Percentiles rank a stretch among this genome's conserved stretches.
These are phyloP conservation scores for Calyptomena viridis DNA, from an alignment of 2,113 vertebrate species.

Conservation along the genomic window DNA sequence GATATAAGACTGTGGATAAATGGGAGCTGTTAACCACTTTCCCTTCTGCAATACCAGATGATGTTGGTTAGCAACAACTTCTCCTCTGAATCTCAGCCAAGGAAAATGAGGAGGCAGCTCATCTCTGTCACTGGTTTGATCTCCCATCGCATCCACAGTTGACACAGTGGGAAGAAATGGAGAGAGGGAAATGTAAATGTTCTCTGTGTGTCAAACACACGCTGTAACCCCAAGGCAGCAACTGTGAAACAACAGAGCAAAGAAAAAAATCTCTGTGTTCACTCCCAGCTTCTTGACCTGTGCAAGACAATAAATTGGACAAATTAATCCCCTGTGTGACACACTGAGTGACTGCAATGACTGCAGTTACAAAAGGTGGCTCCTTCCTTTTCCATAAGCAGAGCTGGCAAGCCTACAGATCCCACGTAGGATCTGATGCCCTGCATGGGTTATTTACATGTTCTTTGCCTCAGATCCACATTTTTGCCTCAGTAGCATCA, in stretches of 20 bases:
- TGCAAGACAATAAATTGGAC: background rate
- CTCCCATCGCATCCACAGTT: slow-evolving; percentile 24
- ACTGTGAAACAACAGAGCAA: slow-evolving; percentile 13
- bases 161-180: slow-evolving; percentile 39
- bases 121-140: slow-evolving; percentile 54
- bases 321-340: slow-evolving; percentile 1
- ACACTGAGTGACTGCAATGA: background rate
- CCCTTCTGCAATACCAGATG: slow-evolving; percentile 39
- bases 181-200: slow-evolving; percentile 38
- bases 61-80: slow-evolving; percentile 58
- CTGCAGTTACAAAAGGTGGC: background rate
- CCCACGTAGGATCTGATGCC: background rate
- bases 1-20: background rate
- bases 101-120: slow-evolving; percentile 51
- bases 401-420: background rate
- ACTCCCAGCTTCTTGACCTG: background rate
- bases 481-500: background rate
- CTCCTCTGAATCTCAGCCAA: slow-evolving; percentile 48
- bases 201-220: background rate
- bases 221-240: slow-evolving; percentile 26
- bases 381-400: background rate
- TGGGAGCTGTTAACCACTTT: slow-evolving; percentile 10
- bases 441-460: background rate
- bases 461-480: background rate
- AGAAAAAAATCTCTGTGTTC: background rate